Evolutionary conservation across 2,888 invertebrate genomes (phyloP), one percentile per base, ranked within the genome.

Genomic region (Scaptomyza caliginosa): DNA sequence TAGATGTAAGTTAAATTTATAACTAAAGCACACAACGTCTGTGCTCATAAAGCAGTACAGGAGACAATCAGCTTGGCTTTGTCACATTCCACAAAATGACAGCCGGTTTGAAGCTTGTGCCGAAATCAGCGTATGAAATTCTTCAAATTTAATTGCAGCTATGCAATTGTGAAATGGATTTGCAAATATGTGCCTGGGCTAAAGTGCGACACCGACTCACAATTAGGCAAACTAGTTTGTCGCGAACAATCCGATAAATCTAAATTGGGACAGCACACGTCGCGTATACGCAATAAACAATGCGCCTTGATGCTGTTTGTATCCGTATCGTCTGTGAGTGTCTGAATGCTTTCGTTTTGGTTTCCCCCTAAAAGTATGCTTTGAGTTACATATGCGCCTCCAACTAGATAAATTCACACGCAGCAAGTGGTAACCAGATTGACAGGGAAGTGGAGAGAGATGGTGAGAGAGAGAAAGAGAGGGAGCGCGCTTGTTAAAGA

Each of bases 1-100:
- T 13, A 71, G 77, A 79, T 74, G 65, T 68, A 45, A 72, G 62
- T 74, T 83, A 80, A 83, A 83, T 83, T 77, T 83, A 58, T 42
- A 66, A 66, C 74, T 54, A 65, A 74, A 64, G 67, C 69, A 63
- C 51, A 63, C 59, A 59, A 67, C 59, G 65, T 58, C 50, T 64
- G 48, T 59, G 80, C 54, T 67, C 65, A 73, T 73, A 59, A 64
- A 62, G 51, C 50, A 56, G 66, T 39, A 49, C 48, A 36, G 38
- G 46, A 75, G 71, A 38, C 57, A 74, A 62, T 50, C 59, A 54
- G 43, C 55, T 26, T 17, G 24, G 7, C 32, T 7, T 13, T 36
- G 34, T 17, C 45, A 45, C 6, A 17, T 24, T 21, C 4, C 7
- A 3, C 17, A 24, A 24, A 17, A 10, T 8, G 32, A 24, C 39